phyloP scores from a whole-genome alignment of 1,140 invertebrate species.

The Ridgeia piscesae region DNA sequence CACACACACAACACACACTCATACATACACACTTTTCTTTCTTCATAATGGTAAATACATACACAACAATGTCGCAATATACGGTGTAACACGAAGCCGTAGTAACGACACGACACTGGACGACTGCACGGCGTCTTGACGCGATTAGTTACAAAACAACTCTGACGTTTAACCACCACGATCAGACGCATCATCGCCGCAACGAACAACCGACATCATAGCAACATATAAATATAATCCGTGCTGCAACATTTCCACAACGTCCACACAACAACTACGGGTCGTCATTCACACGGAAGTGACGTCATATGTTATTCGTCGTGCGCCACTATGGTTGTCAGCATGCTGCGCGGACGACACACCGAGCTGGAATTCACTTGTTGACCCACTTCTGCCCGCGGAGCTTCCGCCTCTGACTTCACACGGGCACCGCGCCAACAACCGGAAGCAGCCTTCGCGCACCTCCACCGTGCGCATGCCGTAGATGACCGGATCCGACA shows the following conservation, averaged over 20 bases:
- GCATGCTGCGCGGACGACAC: background rate
- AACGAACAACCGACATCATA: background rate
- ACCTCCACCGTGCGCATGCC: slow-evolving; percentile 27
- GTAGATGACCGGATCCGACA: slow-evolving; percentile 29
- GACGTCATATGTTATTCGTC: background rate
- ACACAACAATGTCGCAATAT: too few species aligned
- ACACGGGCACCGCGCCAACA: slow-evolving; percentile 1
- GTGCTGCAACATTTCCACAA: background rate
- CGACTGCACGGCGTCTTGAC: too few species aligned
- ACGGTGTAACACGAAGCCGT: too few species aligned
- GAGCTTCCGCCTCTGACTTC: background rate
- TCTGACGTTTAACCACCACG: background rate
- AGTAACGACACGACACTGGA: too few species aligned
- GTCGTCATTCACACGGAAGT: background rate
- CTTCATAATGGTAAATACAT: too few species aligned
- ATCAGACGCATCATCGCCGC: background rate
- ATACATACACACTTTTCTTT: too few species aligned
- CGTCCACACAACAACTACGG: background rate
- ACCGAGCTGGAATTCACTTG: background rate
- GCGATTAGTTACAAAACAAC: too few species aligned
- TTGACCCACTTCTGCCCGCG: background rate
- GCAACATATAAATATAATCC: background rate
- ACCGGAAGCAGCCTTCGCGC: slow-evolving; percentile 17
- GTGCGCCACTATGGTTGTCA: background rate
- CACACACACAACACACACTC: too few species aligned